Conservation (phyloP, 2,797 vertebrate species). For the Monodelphis domestica region DNA sequence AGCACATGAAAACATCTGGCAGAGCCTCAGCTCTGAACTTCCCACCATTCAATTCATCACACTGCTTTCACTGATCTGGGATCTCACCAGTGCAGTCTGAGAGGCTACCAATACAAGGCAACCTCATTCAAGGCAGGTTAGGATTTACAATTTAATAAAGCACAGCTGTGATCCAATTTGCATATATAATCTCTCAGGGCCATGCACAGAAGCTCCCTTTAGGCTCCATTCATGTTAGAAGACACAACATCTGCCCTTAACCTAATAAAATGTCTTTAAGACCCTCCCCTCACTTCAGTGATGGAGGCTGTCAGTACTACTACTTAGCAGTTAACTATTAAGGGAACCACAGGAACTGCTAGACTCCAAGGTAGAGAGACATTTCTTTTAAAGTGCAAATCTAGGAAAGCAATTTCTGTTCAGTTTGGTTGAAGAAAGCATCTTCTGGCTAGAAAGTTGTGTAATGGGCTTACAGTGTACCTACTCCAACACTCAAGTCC, state of each 20-base stretch:
- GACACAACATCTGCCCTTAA: not conserved
- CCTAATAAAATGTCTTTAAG: conserved; percentile 18
- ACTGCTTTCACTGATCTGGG: conserved; percentile 11
- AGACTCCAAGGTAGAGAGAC: not conserved
- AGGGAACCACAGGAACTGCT: conserved; percentile 29
- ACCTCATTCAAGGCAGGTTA: conserved; percentile 15
- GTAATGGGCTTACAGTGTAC: not conserved
- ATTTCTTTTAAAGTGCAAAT: not conserved
- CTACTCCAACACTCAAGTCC: conserved; percentile 12
- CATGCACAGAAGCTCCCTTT: conserved; percentile 22
- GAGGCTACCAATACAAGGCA: conserved; percentile 15
- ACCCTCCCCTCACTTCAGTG: not conserved
- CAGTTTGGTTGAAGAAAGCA: not conserved
- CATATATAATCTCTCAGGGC: conserved; percentile 15
- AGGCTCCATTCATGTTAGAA: not conserved
- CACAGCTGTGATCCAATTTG: conserved; percentile 26
- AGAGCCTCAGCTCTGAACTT: conserved; percentile 30
- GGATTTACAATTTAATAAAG: conserved; percentile 40
- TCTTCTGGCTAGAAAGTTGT: not conserved
- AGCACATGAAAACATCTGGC: not conserved
- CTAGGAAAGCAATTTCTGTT: not conserved
- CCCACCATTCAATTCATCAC: conserved; percentile 11
- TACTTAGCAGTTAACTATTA: conserved; percentile 1
- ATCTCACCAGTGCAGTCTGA: conserved; percentile 9
- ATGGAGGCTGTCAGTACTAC: not conserved